phyloP scores from a whole-genome alignment of 2,113 vertebrate genomes.

The Psittacus erithacus region DNA sequence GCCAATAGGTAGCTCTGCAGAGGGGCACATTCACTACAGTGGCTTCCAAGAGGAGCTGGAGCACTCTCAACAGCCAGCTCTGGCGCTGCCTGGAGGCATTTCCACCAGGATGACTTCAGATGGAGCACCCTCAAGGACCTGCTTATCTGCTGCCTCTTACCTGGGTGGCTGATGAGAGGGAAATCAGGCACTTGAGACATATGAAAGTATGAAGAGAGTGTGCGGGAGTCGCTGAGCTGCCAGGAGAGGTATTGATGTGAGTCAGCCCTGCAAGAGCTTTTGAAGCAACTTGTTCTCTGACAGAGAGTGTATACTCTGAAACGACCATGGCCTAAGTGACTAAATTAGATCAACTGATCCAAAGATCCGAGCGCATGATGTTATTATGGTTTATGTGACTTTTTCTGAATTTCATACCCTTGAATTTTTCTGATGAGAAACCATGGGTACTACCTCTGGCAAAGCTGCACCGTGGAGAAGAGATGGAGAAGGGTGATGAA shows the following conservation, averaged over 20 bases:
- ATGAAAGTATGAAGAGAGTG: not conserved
- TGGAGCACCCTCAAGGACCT: not conserved
- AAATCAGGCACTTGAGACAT: not conserved
- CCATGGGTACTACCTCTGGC: not conserved
- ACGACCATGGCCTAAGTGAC: not conserved
- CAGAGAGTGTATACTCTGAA: not conserved
- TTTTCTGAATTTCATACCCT: not conserved
- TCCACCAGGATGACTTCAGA: not conserved
- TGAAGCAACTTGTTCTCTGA: not conserved
- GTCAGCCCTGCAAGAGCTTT: not conserved
- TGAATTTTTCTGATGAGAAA: not conserved
- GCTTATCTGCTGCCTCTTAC: not conserved
- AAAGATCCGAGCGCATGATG: not conserved
- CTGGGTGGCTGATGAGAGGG: accelerated
- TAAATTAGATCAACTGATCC: not conserved
- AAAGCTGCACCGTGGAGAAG: not conserved
- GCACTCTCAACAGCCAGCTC: not conserved
- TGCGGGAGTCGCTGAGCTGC: not conserved
- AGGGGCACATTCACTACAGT: not conserved
- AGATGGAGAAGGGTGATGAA: not conserved
- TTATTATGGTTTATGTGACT: not conserved
- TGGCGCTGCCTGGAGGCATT: not conserved
- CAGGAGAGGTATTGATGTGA: not conserved
- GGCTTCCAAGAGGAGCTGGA: not conserved
- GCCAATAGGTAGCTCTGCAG: not conserved